Percentiles rank a stretch among this genome's conserved stretches.
phyloP scores from a whole-genome alignment of 2,888 invertebrate species.

The Allygus modestus region DNA sequence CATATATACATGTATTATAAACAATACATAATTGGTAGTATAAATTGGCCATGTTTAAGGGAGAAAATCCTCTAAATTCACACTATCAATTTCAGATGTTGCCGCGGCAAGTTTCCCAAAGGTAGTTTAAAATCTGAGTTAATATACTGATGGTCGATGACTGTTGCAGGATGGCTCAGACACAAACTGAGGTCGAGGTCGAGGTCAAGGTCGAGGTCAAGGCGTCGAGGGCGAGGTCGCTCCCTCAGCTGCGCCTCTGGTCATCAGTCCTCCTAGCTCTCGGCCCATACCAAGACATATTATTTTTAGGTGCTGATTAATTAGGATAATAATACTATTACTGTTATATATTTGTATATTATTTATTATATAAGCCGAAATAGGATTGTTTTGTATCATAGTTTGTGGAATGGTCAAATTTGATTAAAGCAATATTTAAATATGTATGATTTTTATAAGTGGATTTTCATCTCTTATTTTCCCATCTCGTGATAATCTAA shows the following conservation, averaged over 20 bases:
- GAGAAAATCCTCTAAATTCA: too few species aligned
- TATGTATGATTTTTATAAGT: constrained; percentile 14
- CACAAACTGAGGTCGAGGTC: constrained; percentile 58
- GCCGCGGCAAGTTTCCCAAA: too few species aligned
- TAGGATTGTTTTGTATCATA: constrained; percentile 48
- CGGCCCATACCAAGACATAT: not conserved
- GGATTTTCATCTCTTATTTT: not conserved
- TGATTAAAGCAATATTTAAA: constrained; percentile 48
- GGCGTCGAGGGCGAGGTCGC: not conserved
- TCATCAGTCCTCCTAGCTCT: not conserved
- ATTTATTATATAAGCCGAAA: constrained; percentile 42
- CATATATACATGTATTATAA: too few species aligned
- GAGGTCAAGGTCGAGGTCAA: constrained; percentile 25
- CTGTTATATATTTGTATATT: constrained; percentile 59
- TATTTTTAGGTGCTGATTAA: constrained; percentile 48
- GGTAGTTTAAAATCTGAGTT: too few species aligned
- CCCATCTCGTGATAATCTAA: not conserved
- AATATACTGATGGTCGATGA: not conserved
- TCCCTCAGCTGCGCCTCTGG: not conserved
- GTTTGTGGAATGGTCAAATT: not conserved
- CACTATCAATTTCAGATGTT: too few species aligned
- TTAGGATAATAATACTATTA: constrained; percentile 44
- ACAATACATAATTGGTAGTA: too few species aligned
- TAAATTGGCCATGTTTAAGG: too few species aligned
- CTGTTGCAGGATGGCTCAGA: constrained; percentile 58